phyloP scores from a whole-genome alignment of 2,888 invertebrate species.

The Cheilosia soror region DNA sequence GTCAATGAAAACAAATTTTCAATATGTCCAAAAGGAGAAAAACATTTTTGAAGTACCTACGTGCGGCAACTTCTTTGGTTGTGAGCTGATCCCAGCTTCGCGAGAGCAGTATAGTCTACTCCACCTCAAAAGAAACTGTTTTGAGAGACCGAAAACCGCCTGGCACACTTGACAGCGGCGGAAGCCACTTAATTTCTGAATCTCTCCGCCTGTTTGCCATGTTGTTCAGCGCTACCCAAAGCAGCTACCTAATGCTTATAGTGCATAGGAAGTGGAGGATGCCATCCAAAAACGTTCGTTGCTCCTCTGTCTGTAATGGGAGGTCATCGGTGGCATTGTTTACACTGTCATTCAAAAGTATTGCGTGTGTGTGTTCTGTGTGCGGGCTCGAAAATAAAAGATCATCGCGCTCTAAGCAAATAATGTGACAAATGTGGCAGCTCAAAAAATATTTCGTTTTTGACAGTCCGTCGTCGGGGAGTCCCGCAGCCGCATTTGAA shows the following conservation, averaged over 20 bases:
- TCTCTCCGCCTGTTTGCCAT: constrained; percentile 62
- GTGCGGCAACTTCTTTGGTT: constrained; percentile 59
- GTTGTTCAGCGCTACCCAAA: constrained; percentile 32
- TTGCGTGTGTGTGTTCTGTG: constrained; percentile 44
- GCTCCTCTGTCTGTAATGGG: constrained; percentile 62
- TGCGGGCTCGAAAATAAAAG: constrained; percentile 53
- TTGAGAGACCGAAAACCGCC: constrained; percentile 58
- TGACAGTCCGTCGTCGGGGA: constrained; percentile 64
- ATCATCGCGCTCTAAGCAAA: constrained; percentile 61
- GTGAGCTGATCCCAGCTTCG: constrained; percentile 28
- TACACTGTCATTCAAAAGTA: constrained; percentile 73
- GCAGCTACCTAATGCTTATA: constrained; percentile 38
- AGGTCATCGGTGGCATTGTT: constrained; percentile 74
- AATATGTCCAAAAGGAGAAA: constrained; percentile 25
- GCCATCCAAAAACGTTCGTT: constrained; percentile 50
- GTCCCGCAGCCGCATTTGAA: constrained; percentile 58
- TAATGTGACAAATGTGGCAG: constrained; percentile 76
- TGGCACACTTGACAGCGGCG: constrained; percentile 71
- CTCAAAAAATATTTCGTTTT: constrained; percentile 74
- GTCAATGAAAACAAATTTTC: constrained; percentile 54
- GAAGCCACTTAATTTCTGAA: constrained; percentile 73
- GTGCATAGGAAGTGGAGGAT: constrained; percentile 65
- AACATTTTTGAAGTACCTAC: constrained; percentile 54
- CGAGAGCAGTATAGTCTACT: constrained; percentile 31
- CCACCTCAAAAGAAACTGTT: constrained; percentile 69